A percentile compares a stretch with the other conserved stretches of the same genome.
Conservation (phyloP, 2,888 invertebrate genomes). For the Melanchra persicariae region DNA sequence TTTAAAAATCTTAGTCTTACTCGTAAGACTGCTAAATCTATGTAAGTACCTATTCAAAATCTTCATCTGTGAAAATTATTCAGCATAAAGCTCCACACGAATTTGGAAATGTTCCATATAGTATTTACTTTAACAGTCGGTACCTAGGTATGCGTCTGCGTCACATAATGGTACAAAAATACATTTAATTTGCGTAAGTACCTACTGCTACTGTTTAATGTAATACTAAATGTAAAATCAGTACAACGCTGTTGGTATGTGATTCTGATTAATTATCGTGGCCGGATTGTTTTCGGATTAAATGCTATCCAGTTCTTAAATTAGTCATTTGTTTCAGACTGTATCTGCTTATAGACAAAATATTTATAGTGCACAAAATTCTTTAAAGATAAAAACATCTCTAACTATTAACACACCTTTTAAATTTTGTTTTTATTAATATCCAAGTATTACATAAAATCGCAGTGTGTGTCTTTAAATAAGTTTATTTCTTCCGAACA, state of each 20-base stretch:
- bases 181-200: background rate
- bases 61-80: background rate
- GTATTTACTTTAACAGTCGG: background rate
- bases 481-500: too few species aligned
- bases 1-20: too few species aligned
- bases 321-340: too few species aligned
- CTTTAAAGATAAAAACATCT: too few species aligned
- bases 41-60: too few species aligned
- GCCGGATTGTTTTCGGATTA: background rate
- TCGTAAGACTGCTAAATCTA: background rate
- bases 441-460: too few species aligned
- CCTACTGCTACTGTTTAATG: background rate
- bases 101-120: slow-evolving; percentile 1
- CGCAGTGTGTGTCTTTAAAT: too few species aligned
- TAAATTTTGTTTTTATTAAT: too few species aligned
- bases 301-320: background rate
- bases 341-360: too few species aligned
- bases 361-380: too few species aligned
- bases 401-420: too few species aligned
- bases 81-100: background rate
- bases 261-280: background rate
- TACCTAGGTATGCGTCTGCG: background rate
- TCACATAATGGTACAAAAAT: background rate
- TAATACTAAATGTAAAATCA: background rate
- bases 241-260: background rate